Evolutionary conservation across 2,888 invertebrate species (phyloP), one percentile per base, ranked within the genome.

Genomic region (Mamestra brassicae): DNA sequence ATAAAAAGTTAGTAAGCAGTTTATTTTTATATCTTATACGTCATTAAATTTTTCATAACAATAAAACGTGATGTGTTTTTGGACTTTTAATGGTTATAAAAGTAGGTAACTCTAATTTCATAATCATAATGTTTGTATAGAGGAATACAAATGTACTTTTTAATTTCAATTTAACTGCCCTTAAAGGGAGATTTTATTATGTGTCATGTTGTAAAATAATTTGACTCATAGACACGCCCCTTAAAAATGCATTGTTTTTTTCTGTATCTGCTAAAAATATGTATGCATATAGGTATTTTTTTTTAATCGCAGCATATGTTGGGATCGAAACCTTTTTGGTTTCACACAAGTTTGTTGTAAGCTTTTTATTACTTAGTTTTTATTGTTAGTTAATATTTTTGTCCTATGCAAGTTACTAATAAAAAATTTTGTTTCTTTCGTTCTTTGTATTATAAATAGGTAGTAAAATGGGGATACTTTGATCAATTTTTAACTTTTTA

Each of bases 41-140:
- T 71, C 80, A 84, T 86, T 74, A 78, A 84, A 70, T 60, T 71
- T 76, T 76, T 71, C 52, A 69, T 78, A 71, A 76, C 67, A 78
- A 76, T 80, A 77, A 76, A 81, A 74, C 38, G 63, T 61, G 34
- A 71, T 69, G 63, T 65, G 65, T 75, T 73, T 76, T 55, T 71
- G 50, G 26, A 61, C 17, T 64, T 67, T 58, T 76, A 67, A 74
- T 78, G 64, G 64, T 68, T 71, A 65, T 72, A 71, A 75, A 75
- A 84, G 60, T 26, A 26, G 26, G 26, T 79, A 61, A 78, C 42
- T 63, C 57, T 66, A 38, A 67, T 71, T 65, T 58, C 64, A 69
- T 66, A 76, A 73, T 80, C 64, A 70, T 73, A 57, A 60, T 52
- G 38, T 55, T 65, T 64, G 42, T 47, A 67, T 66, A 61, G 70